These are phyloP conservation scores for Andrena camellia DNA, from an alignment of 2,888 invertebrate species.

Conservation along the genomic window DNA sequence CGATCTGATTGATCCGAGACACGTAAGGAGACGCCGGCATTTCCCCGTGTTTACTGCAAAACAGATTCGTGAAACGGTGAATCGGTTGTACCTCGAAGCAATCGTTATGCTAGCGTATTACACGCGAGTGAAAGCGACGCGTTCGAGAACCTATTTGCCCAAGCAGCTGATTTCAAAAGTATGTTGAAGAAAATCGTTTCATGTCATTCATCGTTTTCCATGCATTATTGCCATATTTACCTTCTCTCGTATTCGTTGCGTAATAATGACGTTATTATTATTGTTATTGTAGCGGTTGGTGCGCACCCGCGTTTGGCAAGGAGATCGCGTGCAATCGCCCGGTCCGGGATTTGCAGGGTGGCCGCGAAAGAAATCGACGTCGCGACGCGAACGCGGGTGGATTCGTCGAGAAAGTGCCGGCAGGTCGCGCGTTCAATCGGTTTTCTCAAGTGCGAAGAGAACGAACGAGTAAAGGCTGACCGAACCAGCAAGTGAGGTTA, in stretches of 20 bases:
- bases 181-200: not conserved
- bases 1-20: constrained; percentile 87
- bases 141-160: too few species aligned
- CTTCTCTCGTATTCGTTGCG: not conserved
- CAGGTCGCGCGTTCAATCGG: too few species aligned
- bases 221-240: not conserved
- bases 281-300: not conserved
- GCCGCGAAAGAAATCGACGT: not conserved
- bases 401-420: not conserved
- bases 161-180: too few species aligned
- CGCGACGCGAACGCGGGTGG: not conserved
- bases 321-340: not conserved
- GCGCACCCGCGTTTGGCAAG: not conserved
- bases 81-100: too few species aligned
- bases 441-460: not conserved
- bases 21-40: constrained; percentile 78
- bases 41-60: not conserved
- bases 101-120: too few species aligned
- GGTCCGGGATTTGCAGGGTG: not conserved
- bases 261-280: not conserved
- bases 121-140: too few species aligned
- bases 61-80: constrained; percentile 6
- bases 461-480: not conserved
- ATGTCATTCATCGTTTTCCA: not conserved
- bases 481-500: constrained; percentile 49